phyloP scores from a whole-genome alignment of 2,888 invertebrate species.

The Hetaerina titia region DNA sequence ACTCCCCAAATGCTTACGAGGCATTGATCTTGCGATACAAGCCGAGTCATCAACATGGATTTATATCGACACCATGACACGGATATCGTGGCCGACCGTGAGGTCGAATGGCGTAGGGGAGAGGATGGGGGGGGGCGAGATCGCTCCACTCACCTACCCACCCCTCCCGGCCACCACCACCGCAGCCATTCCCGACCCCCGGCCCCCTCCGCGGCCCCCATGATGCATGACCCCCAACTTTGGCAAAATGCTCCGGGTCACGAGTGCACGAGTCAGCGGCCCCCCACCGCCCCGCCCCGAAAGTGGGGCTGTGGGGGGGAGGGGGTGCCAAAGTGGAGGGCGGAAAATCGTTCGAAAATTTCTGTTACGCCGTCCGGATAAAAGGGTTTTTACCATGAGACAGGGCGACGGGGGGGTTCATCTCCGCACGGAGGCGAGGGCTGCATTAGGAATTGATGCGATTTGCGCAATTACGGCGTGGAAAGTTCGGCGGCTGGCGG shows the following conservation, averaged over 20 bases:
- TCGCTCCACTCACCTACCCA: not conserved
- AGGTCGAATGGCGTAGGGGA: not conserved
- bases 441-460: conserved; percentile 43
- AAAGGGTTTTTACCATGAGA: conserved; percentile 33
- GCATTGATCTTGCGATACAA: not conserved
- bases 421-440: not conserved
- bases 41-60: not conserved
- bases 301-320: too few relatives aligned
- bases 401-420: not conserved
- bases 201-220: not conserved
- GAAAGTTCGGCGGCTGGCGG: not conserved
- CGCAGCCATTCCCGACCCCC: too few relatives aligned
- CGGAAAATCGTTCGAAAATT: conserved; percentile 42
- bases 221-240: not conserved
- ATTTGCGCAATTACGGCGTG: not conserved
- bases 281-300: not conserved
- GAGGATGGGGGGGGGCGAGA: not conserved
- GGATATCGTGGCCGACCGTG: not conserved
- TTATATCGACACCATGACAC: not conserved
- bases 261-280: conserved; percentile 2
- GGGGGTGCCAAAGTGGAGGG: not conserved
- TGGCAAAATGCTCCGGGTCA: conserved; percentile 50
- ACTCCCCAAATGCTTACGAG: not conserved
- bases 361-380: not conserved
- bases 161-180: not conserved